Evolutionary conservation across 2,797 vertebrate genomes (phyloP).

Genomic region (Neostethus bicornis): DNA sequence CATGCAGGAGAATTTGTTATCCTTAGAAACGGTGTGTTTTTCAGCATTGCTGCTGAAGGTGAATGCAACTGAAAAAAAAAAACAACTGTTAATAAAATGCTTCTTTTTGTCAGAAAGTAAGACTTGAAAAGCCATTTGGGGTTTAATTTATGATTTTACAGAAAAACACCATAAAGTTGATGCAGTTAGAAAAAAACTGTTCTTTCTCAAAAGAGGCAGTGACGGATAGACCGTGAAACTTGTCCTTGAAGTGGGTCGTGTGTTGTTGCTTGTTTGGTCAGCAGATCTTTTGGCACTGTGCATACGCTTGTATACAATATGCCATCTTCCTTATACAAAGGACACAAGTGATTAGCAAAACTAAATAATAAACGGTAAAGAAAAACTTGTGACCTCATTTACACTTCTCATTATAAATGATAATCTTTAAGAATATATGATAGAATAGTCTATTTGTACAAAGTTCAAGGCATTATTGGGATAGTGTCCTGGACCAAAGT

Average conservation of each 20-base stretch:
- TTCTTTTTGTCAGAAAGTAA: slow-evolving; percentile 20
- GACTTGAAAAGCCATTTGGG: slow-evolving; percentile 16
- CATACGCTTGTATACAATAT: slow-evolving; percentile 11
- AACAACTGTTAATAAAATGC: slow-evolving; percentile 13
- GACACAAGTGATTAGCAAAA: slow-evolving; percentile 19
- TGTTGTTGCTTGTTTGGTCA: slow-evolving; percentile 58
- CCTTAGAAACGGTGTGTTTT: not conserved
- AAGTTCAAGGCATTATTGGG: too few relatives aligned
- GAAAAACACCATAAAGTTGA: slow-evolving; percentile 33
- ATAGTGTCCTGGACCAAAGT: too few relatives aligned
- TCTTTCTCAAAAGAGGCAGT: slow-evolving; percentile 25
- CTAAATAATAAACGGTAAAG: slow-evolving; percentile 1
- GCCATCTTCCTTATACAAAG: slow-evolving; percentile 25
- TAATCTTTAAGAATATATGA: too few relatives aligned
- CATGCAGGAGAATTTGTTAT: slow-evolving; percentile 5
- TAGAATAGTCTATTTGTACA: too few relatives aligned
- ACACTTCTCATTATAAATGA: not conserved
- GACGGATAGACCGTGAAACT: slow-evolving; percentile 20
- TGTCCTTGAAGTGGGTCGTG: slow-evolving; percentile 59
- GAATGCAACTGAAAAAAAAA: too few relatives aligned
- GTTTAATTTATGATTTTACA: slow-evolving; percentile 22
- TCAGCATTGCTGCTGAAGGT: slow-evolving; percentile 4
- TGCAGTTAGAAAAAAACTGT: slow-evolving; percentile 32
- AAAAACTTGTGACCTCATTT: slow-evolving; percentile 9
- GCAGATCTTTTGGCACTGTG: slow-evolving; percentile 48